Evolutionary conservation across 2,888 invertebrate species (phyloP), one percentile per base, ranked within the genome.

Genomic region (Suillia variegata): DNA sequence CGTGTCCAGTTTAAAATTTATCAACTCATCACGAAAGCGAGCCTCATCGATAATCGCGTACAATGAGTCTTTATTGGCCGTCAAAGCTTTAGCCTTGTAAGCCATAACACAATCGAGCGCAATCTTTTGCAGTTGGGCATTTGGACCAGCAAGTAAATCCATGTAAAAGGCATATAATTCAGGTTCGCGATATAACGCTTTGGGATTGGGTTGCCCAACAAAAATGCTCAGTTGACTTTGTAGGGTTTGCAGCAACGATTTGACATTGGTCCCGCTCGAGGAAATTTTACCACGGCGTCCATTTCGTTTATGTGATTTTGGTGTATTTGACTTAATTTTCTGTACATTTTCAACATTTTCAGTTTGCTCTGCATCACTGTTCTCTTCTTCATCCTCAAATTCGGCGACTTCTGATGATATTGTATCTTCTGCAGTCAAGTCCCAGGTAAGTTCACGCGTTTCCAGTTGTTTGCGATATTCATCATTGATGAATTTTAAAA

Each of bases 71-170:
- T 91, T 92, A 76, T 98, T 96, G 0, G 92, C 89, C 0, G 84
- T 77, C 6, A 97, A 76, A 73, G 87, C 89, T 75, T 92, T 92
- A 65, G 89, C 87, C 77, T 92, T 94, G 80, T 96, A 98, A 1
- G 92, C 88, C 70, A 94, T 83, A 1, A 98, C 81, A 77, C 96
- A 98, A 74, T 92, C 91, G 42, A 98, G 82, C 0, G 96, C 93
- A 54, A 87, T 86, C 78, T 90, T 93, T 80, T 98, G 98, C 5
- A 98, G 84, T 0, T 87, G 87, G 0, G 88, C 81, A 80, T 92
- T 91, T 71, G 89, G 89, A 62, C 93, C 89, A 50, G 89, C 87
- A 8, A 98, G 79, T 54, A 98, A 86, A 75, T 96, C 90, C 76
- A 89, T 85, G 72, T 89, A 93, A n/a, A 92, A 84, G 61, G 87